A percentile compares a stretch with the other conserved stretches of the same genome.
Conservation (phyloP, 2,888 invertebrate species). For the Creontiades dilutus region DNA sequence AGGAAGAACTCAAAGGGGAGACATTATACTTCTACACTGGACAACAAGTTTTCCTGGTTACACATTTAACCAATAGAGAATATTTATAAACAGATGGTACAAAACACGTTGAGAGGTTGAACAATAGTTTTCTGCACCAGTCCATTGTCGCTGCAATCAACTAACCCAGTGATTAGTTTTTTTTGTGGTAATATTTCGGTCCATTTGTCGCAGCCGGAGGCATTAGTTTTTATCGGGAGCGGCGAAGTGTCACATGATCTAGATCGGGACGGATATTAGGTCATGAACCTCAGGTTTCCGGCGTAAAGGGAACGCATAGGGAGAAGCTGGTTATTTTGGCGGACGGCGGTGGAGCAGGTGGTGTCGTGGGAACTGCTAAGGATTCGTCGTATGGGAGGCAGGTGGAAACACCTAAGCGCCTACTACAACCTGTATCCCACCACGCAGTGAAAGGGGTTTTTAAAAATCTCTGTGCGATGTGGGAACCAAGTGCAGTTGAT, state of each 20-base stretch:
- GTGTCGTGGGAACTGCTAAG: constrained; percentile 67
- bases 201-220: background rate
- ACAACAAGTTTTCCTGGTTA: too few species aligned
- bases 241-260: constrained; percentile 48
- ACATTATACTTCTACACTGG: too few species aligned
- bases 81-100: too few species aligned
- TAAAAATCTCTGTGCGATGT: constrained; percentile 44
- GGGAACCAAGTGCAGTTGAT: constrained; percentile 49
- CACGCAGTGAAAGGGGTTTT: constrained; percentile 53
- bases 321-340: constrained; percentile 46
- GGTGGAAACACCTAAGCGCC: constrained; percentile 45
- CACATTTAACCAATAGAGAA: too few species aligned
- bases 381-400: constrained; percentile 54
- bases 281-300: constrained; percentile 60
- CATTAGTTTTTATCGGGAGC: background rate
- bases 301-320: background rate
- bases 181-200: background rate
- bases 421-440: constrained; percentile 51
- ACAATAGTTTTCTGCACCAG: too few species aligned
- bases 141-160: too few species aligned
- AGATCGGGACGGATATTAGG: constrained; percentile 59
- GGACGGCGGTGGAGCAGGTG: constrained; percentile 48
- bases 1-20: too few species aligned
- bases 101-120: too few species aligned
- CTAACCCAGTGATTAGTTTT: too few species aligned